Evolutionary conservation across 2,888 invertebrate species (phyloP).

Genomic region (Apodemia zela): DNA sequence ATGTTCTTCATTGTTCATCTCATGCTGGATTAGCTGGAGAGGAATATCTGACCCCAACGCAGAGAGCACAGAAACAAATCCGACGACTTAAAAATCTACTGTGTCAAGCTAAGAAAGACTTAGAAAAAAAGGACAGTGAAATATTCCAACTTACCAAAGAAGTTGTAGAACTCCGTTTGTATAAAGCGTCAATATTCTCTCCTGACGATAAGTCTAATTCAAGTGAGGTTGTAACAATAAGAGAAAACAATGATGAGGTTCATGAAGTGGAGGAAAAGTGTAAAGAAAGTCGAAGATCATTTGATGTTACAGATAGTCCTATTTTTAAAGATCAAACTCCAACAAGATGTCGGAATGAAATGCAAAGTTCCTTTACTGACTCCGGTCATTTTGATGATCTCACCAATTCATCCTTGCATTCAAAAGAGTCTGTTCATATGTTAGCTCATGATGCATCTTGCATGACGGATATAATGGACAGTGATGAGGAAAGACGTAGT

Average conservation of each 20-base stretch:
- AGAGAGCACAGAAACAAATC: slow-evolving; percentile 90
- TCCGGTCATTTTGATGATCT: slow-evolving; percentile 93
- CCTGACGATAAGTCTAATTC: slow-evolving; percentile 90
- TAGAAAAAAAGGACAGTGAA: slow-evolving; percentile 91
- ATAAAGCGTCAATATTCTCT: slow-evolving; percentile 89
- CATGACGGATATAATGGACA: slow-evolving; percentile 74
- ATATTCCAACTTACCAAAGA: slow-evolving; percentile 88
- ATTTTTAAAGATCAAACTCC: slow-evolving; percentile 70
- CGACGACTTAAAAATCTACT: slow-evolving; percentile 86
- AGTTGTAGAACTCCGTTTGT: slow-evolving; percentile 89
- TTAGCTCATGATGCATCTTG: slow-evolving; percentile 77
- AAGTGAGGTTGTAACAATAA: slow-evolving; percentile 86
- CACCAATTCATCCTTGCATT: slow-evolving; percentile 87
- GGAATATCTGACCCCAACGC: slow-evolving; percentile 93
- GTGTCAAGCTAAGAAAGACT: slow-evolving; percentile 86
- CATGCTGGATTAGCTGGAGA: slow-evolving; percentile 88
- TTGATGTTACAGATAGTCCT: slow-evolving; percentile 71
- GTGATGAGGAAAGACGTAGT: slow-evolving; percentile 83
- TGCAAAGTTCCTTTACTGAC: slow-evolving; percentile 90
- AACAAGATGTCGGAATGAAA: slow-evolving; percentile 77
- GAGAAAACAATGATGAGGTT: slow-evolving; percentile 81
- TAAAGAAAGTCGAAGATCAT: slow-evolving; percentile 66
- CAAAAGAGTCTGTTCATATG: slow-evolving; percentile 85
- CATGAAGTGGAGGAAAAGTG: slow-evolving; percentile 56
- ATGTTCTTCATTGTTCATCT: slow-evolving; percentile 92